phyloP scores from a whole-genome alignment of 1,140 invertebrate species.

The Papilio helenus region DNA sequence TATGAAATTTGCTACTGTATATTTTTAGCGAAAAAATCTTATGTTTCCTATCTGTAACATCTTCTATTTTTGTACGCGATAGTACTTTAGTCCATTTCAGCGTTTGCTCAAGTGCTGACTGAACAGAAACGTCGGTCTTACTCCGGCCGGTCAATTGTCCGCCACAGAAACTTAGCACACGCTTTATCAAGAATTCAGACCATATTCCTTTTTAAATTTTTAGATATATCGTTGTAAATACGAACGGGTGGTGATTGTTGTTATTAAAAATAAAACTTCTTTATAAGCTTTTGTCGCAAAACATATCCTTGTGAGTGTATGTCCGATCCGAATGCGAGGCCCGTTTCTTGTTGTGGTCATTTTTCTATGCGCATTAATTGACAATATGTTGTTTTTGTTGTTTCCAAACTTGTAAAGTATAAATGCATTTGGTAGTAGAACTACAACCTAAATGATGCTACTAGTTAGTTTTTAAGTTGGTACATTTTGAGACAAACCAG shows the following conservation, averaged over 20 bases:
- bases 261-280: conserved; percentile 66
- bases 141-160: not conserved
- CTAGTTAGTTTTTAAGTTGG: conserved; percentile 68
- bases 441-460: conserved; percentile 66
- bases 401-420: conserved; percentile 56
- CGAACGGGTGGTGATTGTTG: conserved; percentile 67
- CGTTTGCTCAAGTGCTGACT: conserved; percentile 76
- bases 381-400: conserved; percentile 51
- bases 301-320: conserved; percentile 75
- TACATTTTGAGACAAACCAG: conserved; percentile 62
- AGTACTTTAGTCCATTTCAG: conserved; percentile 50
- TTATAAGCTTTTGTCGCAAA: conserved; percentile 79
- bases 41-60: conserved; percentile 3
- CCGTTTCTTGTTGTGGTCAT: conserved; percentile 57
- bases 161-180: conserved; percentile 38
- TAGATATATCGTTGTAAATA: conserved; percentile 59
- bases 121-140: conserved; percentile 46
- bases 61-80: conserved; percentile 14
- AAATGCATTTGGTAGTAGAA: conserved; percentile 64
- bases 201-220: conserved; percentile 62
- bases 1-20: not conserved
- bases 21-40: conserved; percentile 11
- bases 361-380: conserved; percentile 52
- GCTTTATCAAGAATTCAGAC: conserved; percentile 57
- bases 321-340: conserved; percentile 55